Conservation (phyloP, 2,888 invertebrate species). For the Belgica antarctica region DNA sequence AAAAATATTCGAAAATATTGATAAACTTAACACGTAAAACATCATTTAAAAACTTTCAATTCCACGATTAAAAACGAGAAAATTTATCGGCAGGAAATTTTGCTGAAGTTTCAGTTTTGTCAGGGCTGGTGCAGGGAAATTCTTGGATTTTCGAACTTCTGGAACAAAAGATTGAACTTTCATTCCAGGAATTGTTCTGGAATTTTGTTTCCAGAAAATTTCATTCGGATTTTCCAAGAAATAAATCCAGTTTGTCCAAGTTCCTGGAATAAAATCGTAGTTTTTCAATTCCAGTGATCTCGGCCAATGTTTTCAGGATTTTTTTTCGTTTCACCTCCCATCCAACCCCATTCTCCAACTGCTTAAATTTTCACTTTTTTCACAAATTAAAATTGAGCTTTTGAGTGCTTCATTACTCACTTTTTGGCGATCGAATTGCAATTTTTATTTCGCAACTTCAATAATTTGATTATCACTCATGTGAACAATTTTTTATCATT, state of each 20-base stretch:
- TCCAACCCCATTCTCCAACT: neutral
- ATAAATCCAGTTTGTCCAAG: too few relatives aligned
- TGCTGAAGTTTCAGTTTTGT: too few relatives aligned
- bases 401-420: neutral
- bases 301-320: too few relatives aligned
- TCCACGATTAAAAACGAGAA: conserved; percentile 13
- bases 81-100: too few relatives aligned
- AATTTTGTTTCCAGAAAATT: too few relatives aligned
- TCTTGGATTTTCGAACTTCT: too few relatives aligned
- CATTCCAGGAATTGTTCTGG: too few relatives aligned
- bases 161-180: too few relatives aligned
- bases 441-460: neutral
- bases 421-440: conserved; percentile 22
- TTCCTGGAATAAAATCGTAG: too few relatives aligned
- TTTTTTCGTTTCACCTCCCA: neutral
- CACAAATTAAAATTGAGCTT: conserved; percentile 21
- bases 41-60: neutral
- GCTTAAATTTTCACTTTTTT: neutral
- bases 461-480: conserved; percentile 39
- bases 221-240: too few relatives aligned
- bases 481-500: conserved; percentile 23
- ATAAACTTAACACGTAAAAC: conserved; percentile 1
- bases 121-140: too few relatives aligned
- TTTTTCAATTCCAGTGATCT: too few relatives aligned
- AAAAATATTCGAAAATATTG: neutral